These are phyloP conservation scores for Colostygia pectinataria DNA, from an alignment of 2,888 invertebrate species.

Conservation along the genomic window DNA sequence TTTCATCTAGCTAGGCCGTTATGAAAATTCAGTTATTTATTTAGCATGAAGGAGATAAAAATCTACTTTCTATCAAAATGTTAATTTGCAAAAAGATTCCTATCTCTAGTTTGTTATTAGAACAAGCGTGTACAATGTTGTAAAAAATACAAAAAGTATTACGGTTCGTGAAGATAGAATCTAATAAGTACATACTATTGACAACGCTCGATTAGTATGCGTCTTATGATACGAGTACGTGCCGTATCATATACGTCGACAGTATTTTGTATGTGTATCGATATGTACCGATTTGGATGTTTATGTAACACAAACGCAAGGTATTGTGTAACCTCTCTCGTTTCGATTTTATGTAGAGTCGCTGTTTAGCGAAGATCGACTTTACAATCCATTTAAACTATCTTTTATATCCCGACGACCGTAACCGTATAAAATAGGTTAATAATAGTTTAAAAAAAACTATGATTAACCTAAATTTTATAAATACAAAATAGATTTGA, in stretches of 20 bases:
- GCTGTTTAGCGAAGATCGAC: neutral
- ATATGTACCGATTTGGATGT: neutral
- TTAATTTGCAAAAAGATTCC: slow-evolving; percentile 25
- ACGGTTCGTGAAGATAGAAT: slow-evolving; percentile 37
- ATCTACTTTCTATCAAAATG: slow-evolving; percentile 29
- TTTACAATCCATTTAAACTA: no score
- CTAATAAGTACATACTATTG: slow-evolving; percentile 38
- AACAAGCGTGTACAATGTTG: slow-evolving; percentile 20
- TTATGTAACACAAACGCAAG: slow-evolving; percentile 6
- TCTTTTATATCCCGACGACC: no score
- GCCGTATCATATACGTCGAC: slow-evolving; percentile 31
- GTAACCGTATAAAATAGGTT: no score
- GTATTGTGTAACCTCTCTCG: slow-evolving; percentile 8
- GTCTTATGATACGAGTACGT: slow-evolving; percentile 32
- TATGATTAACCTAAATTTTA: no score
- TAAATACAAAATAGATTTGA: no score
- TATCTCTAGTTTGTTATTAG: slow-evolving; percentile 27
- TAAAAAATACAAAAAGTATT: slow-evolving; percentile 21
- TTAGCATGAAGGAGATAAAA: slow-evolving; percentile 21
- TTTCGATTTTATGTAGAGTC: neutral
- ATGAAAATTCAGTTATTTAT: slow-evolving; percentile 19
- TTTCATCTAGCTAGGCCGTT: neutral
- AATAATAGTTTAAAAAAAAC: no score
- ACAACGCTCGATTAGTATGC: slow-evolving; percentile 41
- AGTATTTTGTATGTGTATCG: neutral